Evolutionary conservation across 2,113 vertebrate species (phyloP), one percentile per base, ranked within the genome.

Genomic region (Oryzias javanicus): DNA sequence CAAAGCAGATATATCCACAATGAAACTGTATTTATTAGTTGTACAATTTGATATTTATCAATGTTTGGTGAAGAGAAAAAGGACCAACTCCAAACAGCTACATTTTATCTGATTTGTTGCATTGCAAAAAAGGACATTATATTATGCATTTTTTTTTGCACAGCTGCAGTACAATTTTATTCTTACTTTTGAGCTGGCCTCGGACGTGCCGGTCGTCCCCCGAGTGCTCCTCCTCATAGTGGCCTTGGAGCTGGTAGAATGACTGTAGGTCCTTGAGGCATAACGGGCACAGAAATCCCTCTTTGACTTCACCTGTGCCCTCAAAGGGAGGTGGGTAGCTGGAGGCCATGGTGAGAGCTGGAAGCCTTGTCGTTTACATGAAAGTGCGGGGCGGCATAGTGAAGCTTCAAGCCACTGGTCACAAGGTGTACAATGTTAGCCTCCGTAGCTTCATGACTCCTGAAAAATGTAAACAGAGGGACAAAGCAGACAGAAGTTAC

Each of bases 261-360:
- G 97, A 95, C 82, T 97, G 97, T 2, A 99, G 92, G 71, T 99
- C 97, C 88, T 97, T 97, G 45, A 96, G 84, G 82, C 97, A 99
- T 14, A 99, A 86, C 0, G 97, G 97, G 73, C 97, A 99, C 5
- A 99, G 87, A 49, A 99, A 99, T 22, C 97, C 97, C 68, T 99
- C 97, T 60, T 97, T 89, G 80, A 97, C 91, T 25, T 96, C 95
- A 1, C 89, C 92, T 3, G 94, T 86, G 65, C 92, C 94, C 25
- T 94, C 97, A 53, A 98, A 92, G 7, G 93, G 90, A 18, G 91
- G 73, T 0, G 90, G 78, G 46, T 92, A 94, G 73, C 91, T 86
- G 50, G 94, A 88, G 3, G 96, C 95, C 97, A 98, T 98, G 64
- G 56, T 97, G 60, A 58, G 53, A 51, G 53, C 18, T 13, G 56